These are phyloP conservation scores for Phodopus roborovskii DNA, from an alignment of 2,113 vertebrate genomes.

Conservation along the genomic window DNA sequence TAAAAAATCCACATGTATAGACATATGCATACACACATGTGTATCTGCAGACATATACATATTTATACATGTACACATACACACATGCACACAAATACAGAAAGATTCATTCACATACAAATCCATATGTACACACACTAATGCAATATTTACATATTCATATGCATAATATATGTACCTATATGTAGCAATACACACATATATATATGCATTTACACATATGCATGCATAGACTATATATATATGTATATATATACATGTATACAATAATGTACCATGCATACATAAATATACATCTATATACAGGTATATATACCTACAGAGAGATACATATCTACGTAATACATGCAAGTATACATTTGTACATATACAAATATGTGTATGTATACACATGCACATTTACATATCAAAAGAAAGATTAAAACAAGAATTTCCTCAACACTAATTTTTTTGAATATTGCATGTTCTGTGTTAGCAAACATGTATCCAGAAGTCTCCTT, in stretches of 20 bases:
- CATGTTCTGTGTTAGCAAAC: neutral
- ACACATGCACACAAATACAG: neutral
- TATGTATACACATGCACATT: neutral
- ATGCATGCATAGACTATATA: neutral
- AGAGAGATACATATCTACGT: fast-evolving
- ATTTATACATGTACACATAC: neutral
- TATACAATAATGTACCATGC: neutral
- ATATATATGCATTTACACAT: no score
- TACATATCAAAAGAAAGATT: neutral
- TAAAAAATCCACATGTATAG: no score
- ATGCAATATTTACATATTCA: neutral
- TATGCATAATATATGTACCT: neutral
- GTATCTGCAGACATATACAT: no score
- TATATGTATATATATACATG: neutral
- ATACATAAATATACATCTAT: neutral
- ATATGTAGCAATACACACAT: neutral
- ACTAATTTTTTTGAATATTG: neutral
- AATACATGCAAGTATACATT: neutral
- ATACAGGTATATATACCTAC: neutral
- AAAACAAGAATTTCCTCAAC: neutral
- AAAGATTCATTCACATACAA: neutral
- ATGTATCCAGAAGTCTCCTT: neutral
- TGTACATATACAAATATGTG: neutral
- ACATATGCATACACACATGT: no score
- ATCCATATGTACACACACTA: neutral